phyloP scores from a whole-genome alignment of 2,888 invertebrate species.

The Pteria penguin region DNA sequence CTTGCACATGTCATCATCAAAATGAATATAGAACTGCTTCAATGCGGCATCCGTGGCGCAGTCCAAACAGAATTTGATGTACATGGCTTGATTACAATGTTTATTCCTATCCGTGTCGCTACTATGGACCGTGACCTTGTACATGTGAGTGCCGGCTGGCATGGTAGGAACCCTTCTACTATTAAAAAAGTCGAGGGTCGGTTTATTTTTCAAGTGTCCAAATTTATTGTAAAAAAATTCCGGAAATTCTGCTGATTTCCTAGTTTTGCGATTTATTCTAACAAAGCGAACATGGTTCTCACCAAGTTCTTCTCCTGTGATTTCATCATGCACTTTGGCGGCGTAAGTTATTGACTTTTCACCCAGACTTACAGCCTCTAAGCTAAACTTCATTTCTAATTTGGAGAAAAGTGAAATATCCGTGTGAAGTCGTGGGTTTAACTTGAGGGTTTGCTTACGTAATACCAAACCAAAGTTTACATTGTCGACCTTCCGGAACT shows the following conservation, averaged over 20 bases:
- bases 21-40: slow-evolving; percentile 9
- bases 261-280: slow-evolving; percentile 16
- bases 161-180: not conserved
- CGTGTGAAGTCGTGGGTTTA: slow-evolving; percentile 7
- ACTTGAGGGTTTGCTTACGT: not conserved
- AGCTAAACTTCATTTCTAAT: slow-evolving; percentile 8
- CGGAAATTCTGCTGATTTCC: slow-evolving; percentile 28
- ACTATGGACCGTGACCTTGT: not conserved
- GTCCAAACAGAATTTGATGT: slow-evolving; percentile 34
- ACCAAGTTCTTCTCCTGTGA: slow-evolving; percentile 9
- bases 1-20: slow-evolving; percentile 25
- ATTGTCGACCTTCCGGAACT: not conserved
- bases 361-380: slow-evolving; percentile 13
- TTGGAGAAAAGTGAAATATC: not conserved
- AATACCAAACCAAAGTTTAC: slow-evolving; percentile 4
- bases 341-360: slow-evolving; percentile 15
- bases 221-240: slow-evolving; percentile 24
- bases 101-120: slow-evolving; percentile 34
- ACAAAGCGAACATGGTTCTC: slow-evolving; percentile 21
- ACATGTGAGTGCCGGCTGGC: slow-evolving; percentile 10
- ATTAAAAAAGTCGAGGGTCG: not conserved
- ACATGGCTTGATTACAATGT: slow-evolving; percentile 32
- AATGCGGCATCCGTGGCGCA: slow-evolving; percentile 22
- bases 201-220: not conserved
- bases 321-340: slow-evolving; percentile 7